Evolutionary conservation across 2,888 invertebrate species (phyloP).

Genomic region (Nipponacmea schrenckii): DNA sequence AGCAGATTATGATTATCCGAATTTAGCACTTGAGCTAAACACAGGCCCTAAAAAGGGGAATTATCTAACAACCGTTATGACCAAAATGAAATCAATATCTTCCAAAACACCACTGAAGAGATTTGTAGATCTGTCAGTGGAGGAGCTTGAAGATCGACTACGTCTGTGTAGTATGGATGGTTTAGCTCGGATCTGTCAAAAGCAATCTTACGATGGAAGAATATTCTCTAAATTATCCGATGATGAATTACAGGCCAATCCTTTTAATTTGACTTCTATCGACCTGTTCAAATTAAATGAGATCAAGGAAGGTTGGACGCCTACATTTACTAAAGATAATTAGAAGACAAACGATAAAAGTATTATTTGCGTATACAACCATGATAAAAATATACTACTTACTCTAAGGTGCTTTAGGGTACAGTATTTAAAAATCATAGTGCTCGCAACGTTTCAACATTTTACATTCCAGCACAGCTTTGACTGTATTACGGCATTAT

Average conservation of each 20-base stretch:
- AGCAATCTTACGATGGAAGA: neutral
- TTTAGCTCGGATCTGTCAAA: neutral
- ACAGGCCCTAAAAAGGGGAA: no score
- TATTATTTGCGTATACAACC: no score
- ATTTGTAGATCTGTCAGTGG: neutral
- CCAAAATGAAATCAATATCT: no score
- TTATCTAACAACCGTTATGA: no score
- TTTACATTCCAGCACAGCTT: no score
- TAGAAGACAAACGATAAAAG: no score
- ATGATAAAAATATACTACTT: no score
- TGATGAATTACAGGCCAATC: neutral
- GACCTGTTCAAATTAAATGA: neutral
- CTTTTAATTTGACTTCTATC: conserved; percentile 1
- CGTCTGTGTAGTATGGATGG: neutral
- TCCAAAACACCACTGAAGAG: neutral
- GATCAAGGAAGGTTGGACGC: conserved; percentile 10
- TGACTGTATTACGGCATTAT: no score
- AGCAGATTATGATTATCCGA: neutral
- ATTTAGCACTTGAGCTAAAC: no score
- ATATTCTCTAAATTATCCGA: neutral
- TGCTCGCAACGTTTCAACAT: no score
- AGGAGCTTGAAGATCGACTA: neutral
- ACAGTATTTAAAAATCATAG: no score
- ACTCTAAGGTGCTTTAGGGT: no score
- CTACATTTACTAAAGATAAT: neutral